Evolutionary conservation across 2,888 invertebrate genomes (phyloP), one percentile per base, ranked within the genome.

Genomic region (Ophion ellenae): DNA sequence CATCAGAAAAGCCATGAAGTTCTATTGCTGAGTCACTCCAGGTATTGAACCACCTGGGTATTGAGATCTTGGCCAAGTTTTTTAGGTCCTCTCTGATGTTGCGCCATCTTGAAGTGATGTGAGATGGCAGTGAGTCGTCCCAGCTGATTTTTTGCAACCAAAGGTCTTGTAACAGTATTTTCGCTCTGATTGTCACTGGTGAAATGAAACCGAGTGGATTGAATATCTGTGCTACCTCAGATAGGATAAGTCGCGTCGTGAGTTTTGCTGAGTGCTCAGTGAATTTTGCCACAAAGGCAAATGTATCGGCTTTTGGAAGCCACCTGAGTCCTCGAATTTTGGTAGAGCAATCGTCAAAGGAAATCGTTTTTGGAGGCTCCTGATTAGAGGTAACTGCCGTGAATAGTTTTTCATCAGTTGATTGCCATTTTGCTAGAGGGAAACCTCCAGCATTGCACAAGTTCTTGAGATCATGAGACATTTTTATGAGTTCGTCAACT

Each of bases 361-460:
- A 9, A 66, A 83, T 11, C 0, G 17, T 36, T 36, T 5, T 6
- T 36, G 0, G 36, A 36, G 5, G 6, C 36, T 36, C 0, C 5
- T 36, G 36, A 36, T 36, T 7, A 6, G 36, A 7, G 0, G 4
- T 6, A 36, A 36, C 36, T 2, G 45, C 75, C 14, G 3, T 61
- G 32, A 83, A 64, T 0, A 75, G 3, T 0, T 70, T 32, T 2
- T 5, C 67, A 5, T 64, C 11, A 0, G 73, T 67, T 14, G 67
- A 47, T 3, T 77, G 77, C 83, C 57, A 80, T 45, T 85, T 85
- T 17, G 78, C 77, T 1, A 84, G 36, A 6, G 69, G 81, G 24
- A 84, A 76, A 1, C 87, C 86, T 47, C 86, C 87, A 70, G 86
- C 85, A 17, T 40, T 45, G 80, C 85, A 86, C 10, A 89, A 24